Base-by-base conservation (phyloP, 1,140 invertebrate species). In the Venturia canescens region DNA sequence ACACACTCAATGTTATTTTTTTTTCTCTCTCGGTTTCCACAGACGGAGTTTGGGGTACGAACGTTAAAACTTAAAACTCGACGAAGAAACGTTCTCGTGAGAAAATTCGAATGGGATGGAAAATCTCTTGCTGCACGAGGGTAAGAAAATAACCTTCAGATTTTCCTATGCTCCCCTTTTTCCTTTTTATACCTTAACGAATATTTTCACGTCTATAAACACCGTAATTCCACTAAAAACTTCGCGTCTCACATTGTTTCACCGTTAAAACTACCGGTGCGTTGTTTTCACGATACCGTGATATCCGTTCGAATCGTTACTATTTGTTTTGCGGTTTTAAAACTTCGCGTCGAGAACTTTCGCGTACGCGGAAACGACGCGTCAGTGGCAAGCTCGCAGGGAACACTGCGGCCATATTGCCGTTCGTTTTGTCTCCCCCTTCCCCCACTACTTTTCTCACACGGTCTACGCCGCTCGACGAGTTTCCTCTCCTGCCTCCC, bases 321-420 rank as follows among this genome's bases (percentile, higher is more conserved):
- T 53, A 53, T 53, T 53, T 9, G 38, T 53, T 53, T 53, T 53
- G 16, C 50, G 18, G 50, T 53, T 21, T 44, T 66, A 26, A 31
- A 31, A 31, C 4, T 69, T 13, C 31, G 34, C 63, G 27, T 29
- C 23, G 60, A 18, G 29, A 13, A 23, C 60, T 48, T 26, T 21
- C 48, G 60, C 16, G 23, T 4, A 31, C 38, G 23, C 38, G 31
- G 75, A 80, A 82, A 81, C 80, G 83, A 87, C 84, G 84, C 82
- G 82, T 75, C 79, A 82, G 77, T 88, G 83, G 48, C 78, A 63
- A 79, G 83, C 86, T 83, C 83, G 74, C 84, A 76, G 84, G 81
- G 83, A 85, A 83, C 76, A 86, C 84, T 83, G 86, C 86, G 84
- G 89, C 90, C 90, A 91, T 90, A 84, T 90, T 90, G 86, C 80